A percentile compares a stretch with the other conserved stretches of the same genome.
phyloP scores from a whole-genome alignment of 1,140 invertebrate species.

The Drosophila busckii region DNA sequence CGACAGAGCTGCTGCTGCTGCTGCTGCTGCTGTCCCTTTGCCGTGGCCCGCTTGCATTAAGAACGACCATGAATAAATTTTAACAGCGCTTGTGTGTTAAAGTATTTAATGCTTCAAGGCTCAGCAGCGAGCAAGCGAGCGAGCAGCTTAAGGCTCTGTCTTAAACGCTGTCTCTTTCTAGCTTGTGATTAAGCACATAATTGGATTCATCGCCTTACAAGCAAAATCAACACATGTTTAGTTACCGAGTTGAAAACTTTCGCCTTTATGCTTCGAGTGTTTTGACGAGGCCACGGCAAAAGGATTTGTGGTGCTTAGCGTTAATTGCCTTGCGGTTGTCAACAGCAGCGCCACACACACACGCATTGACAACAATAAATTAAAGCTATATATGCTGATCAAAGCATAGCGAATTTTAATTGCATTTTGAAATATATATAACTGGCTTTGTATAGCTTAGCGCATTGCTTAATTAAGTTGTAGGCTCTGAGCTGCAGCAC shows the following conservation, averaged over 20 bases:
- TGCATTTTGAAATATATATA: no score
- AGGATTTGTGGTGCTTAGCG: constrained; percentile 70
- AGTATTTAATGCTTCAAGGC: constrained; percentile 76
- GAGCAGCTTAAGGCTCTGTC: constrained; percentile 53
- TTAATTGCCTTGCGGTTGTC: constrained; percentile 74
- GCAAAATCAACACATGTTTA: constrained; percentile 44
- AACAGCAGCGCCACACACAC: constrained; percentile 27
- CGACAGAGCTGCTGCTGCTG: constrained; percentile 20
- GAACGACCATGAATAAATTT: constrained; percentile 74
- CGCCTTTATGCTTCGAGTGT: constrained; percentile 34
- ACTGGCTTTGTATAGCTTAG: no score
- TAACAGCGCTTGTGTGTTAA: constrained; percentile 74
- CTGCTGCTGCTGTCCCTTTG: constrained; percentile 6
- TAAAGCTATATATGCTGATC: neutral
- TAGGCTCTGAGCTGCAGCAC: constrained; percentile 51
- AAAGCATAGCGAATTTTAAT: no score
- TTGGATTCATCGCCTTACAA: constrained; percentile 66
- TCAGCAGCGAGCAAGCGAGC: constrained; percentile 58
- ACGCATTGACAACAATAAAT: neutral
- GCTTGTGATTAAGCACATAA: constrained; percentile 73
- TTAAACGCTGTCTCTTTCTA: constrained; percentile 3
- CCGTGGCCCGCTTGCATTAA: constrained; percentile 49
- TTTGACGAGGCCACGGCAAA: constrained; percentile 59
- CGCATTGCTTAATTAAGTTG: no score
- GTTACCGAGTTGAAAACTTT: constrained; percentile 40